phyloP scores from a whole-genome alignment of 2,888 invertebrate species.

The Acanthopleura granulata region DNA sequence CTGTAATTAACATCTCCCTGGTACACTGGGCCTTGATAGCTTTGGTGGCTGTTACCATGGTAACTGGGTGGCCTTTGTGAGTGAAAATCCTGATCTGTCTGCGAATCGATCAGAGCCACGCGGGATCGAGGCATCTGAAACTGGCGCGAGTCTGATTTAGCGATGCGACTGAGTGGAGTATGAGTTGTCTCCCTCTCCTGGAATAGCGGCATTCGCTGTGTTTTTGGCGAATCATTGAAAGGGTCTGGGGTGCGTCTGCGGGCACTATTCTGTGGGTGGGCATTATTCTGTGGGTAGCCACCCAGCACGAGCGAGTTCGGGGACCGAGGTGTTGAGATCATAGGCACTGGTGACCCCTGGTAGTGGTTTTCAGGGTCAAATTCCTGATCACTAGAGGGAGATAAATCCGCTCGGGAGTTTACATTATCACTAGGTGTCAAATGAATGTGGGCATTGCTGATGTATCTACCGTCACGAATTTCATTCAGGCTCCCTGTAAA shows the following conservation, averaged over 20 bases:
- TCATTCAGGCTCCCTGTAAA: conserved; percentile 4
- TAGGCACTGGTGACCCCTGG: conserved; percentile 1
- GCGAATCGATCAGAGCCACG: background rate
- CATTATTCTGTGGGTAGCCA: background rate
- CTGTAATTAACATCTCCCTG: no score
- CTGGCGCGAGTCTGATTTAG: background rate
- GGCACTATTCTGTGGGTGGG: background rate
- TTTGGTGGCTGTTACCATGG: background rate
- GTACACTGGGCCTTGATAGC: no score
- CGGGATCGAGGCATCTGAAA: background rate
- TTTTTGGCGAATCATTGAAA: background rate
- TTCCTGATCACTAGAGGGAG: background rate
- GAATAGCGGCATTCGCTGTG: background rate
- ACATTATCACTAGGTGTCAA: background rate
- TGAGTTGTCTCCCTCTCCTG: background rate
- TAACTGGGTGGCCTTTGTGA: background rate
- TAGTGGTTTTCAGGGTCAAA: background rate
- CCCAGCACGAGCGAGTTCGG: background rate
- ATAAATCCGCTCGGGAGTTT: conserved; percentile 8
- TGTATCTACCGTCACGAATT: conserved; percentile 8
- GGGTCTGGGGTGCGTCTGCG: conserved; percentile 3
- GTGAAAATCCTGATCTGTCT: background rate
- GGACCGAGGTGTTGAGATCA: background rate
- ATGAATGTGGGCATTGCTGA: conserved; percentile 12
- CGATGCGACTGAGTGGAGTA: conserved; percentile 3